A percentile compares a stretch with the other conserved stretches of the same genome.
Evolutionary conservation across 2,113 vertebrate species (phyloP).

Genomic region (Pygoscelis adeliae): DNA sequence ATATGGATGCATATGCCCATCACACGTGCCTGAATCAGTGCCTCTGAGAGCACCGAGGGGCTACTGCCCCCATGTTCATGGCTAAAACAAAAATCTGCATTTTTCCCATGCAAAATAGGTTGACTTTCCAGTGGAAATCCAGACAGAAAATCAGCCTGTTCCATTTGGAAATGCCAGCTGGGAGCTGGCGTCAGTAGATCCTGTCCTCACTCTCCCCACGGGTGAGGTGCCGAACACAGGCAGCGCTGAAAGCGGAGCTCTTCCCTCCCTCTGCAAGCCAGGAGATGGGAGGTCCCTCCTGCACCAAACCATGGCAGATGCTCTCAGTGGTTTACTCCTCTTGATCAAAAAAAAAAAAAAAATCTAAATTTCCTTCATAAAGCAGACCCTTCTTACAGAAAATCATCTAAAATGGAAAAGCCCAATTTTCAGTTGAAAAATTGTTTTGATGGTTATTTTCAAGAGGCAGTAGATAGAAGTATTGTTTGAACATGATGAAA

Average conservation of each 20-base stretch:
- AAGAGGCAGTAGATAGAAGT: not conserved
- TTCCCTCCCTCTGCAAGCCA: not conserved
- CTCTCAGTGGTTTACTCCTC: not conserved
- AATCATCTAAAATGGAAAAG: not conserved
- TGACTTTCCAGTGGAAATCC: not conserved
- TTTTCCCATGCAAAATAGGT: not conserved
- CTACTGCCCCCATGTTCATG: fast-evolving
- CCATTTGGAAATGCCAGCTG: not conserved
- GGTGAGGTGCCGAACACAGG: fast-evolving
- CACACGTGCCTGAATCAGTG: not conserved
- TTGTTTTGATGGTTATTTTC: not conserved
- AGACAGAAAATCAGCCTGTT: not conserved
- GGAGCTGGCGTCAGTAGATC: not conserved
- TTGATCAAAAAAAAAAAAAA: not conserved
- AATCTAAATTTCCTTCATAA: not conserved
- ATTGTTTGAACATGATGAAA: not conserved
- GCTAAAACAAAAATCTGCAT: not conserved
- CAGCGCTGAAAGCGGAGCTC: not conserved
- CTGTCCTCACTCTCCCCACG: not conserved
- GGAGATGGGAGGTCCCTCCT: not conserved
- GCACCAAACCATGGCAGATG: not conserved
- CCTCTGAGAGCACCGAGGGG: not conserved
- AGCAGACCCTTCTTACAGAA: not conserved
- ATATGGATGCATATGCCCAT: not conserved
- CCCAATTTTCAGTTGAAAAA: not conserved